Base-by-base conservation (phyloP, 2,888 invertebrate genomes). In the Microplitis deprimator region DNA sequence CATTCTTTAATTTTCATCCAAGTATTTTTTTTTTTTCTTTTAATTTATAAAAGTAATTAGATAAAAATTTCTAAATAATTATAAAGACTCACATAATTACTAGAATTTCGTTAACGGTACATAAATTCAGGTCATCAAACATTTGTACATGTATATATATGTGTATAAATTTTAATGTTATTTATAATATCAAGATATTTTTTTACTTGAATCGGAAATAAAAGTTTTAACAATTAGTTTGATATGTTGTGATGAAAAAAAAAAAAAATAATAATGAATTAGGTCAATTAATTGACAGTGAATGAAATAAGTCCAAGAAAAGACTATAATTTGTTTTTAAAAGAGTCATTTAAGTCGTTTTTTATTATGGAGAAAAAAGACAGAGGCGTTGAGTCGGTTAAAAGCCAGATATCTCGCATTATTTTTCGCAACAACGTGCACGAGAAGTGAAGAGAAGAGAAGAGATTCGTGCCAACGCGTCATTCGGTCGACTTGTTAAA, bases 381-480 rank as follows among this genome's bases (percentile, higher is more conserved):
- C 38, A 67, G 61, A 72, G 60, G 67, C 72, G 59, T 75, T 41
- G 29, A 72, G 64, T 73, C 40, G 77, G 64, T 73, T 73, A 77
- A 73, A 77, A 77, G 73, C 62, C 73, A 69, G 68, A 72, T 62
- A 72, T 59, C 13, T 16, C 39, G 17, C 50, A 68, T 16, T 40
- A 72, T 16, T 41, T 41, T 39, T 61, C 62, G 64, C 72, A 38
- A 38, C 38, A 29, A 71, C 71, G 71, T 71, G 71, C 29, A 29
- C 29, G 29, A 29, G 29, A 29, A 29, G 29, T 29, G 29, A 29
- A 29, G 29, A 29, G 29, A 29, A 29, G 29, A 29, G 64, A 73
- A 65, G 67, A 73, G 59, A 73, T 73, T 73, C 73, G 73, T 73
- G 73, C 59, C 73, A 73, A 59, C 59, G 65, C 73, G 73, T 72